Base-by-base conservation (phyloP, 1,140 invertebrate genomes). In the Heliconius eleuchia region DNA sequence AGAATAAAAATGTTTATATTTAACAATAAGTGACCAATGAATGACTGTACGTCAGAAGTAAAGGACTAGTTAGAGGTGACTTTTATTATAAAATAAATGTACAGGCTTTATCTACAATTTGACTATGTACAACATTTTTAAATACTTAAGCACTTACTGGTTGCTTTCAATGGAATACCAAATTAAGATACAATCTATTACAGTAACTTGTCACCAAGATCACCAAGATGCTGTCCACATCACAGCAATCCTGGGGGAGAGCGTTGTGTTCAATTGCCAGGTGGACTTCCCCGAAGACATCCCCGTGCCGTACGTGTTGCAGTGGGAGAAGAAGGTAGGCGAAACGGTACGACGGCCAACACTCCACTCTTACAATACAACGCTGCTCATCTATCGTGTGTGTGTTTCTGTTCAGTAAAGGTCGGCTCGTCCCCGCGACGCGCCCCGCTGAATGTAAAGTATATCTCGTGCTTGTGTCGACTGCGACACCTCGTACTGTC, bases 281-380 rank as follows among this genome's bases (percentile, higher is more conserved):
- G 98, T 99, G 95, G 98, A 98, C 94, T 99, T 98, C 95, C 98
- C 98, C 84, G 97, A 98, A 94, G 97, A 98, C 95, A 97, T 98
- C 94, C 97, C 98, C 88, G 98, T 98, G 95, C 98, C 98, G 94
- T 99, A 99, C 96, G 98, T 99, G 95, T 97, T 99, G 92, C 98
- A 99, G 96, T 99, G 98, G 98, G 97, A 98, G 97, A 99, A 99
- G 97, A 98, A 98, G 97, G 98, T 98, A 97, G 97, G 97, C 96
- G 97, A 98, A 95, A 97, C 97, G 97, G 97, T 98, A 98, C 96
- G 97, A 96, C 97, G 96, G 96, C 95, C 95, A 95, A 96, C 96
- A 95, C 96, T 95, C 96, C 96, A 96, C 96, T 95, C 95, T 95
- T 96, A 93, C 92, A 91, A 90, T 93, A 93, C 92, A 92, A 92